These are phyloP conservation scores for Xenopus tropicalis DNA, from an alignment of 2,113 vertebrate species.

Conservation along the genomic window UCB_Xtro_10.0 CM004445.2:112287001-112287500, in stretches of 20 bases:
- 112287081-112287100: slow-evolving; percentile 9
- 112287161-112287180: slow-evolving; percentile 6
- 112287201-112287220: slow-evolving; percentile 21
- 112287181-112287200: slow-evolving; percentile 9
- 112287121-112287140: slow-evolving; percentile 35
- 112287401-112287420: slow-evolving; percentile 17
- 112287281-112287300: slow-evolving; percentile 68
- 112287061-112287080: slow-evolving; percentile 20
- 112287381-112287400: not conserved
- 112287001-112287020: slow-evolving; percentile 29
- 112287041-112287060: slow-evolving; percentile 20
- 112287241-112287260: slow-evolving; percentile 64
- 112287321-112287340: not conserved
- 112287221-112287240: slow-evolving; percentile 49
- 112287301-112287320: slow-evolving; percentile 56
- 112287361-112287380: slow-evolving; percentile 6
- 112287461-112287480: slow-evolving; percentile 28
- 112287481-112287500: not conserved
- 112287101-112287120: slow-evolving; percentile 15
- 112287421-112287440: slow-evolving; percentile 16
- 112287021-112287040: slow-evolving; percentile 7
- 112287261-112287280: slow-evolving; percentile 63
- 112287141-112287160: slow-evolving; percentile 26
- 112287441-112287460: slow-evolving; percentile 26
- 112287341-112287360: slow-evolving; percentile 23